phyloP scores from a whole-genome alignment of 2,113 vertebrate species.

The human region DNA sequence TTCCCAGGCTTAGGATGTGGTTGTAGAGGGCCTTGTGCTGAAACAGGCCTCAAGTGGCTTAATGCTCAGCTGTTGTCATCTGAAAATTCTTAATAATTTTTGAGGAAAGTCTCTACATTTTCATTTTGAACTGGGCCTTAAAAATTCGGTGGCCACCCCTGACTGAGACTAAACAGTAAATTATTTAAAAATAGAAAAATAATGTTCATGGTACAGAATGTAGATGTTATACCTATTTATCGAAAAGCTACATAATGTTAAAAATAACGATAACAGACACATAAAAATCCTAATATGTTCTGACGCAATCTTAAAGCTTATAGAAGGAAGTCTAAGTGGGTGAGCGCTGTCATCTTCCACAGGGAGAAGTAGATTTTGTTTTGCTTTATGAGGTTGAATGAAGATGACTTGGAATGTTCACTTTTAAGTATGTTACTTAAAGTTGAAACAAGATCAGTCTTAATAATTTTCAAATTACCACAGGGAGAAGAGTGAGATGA shows the following conservation, averaged over 20 bases:
- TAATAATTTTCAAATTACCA: background rate
- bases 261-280: background rate
- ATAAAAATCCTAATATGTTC: background rate
- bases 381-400: background rate
- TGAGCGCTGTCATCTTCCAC: background rate
- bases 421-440: background rate
- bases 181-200: background rate
- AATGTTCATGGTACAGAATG: background rate
- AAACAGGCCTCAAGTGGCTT: background rate
- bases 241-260: background rate
- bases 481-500: background rate
- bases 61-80: background rate
- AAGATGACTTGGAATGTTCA: background rate
- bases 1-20: background rate
- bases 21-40: background rate
- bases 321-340: background rate
- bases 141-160: background rate
- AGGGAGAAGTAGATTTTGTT: background rate
- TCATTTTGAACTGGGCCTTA: background rate
- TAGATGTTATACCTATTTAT: background rate
- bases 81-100: background rate
- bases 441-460: background rate
- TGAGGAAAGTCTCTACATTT: background rate
- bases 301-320: background rate
- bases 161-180: background rate